These are phyloP conservation scores for Xenus cinereus DNA, from an alignment of 2,113 vertebrate species.

Conservation along the genomic window DNA sequence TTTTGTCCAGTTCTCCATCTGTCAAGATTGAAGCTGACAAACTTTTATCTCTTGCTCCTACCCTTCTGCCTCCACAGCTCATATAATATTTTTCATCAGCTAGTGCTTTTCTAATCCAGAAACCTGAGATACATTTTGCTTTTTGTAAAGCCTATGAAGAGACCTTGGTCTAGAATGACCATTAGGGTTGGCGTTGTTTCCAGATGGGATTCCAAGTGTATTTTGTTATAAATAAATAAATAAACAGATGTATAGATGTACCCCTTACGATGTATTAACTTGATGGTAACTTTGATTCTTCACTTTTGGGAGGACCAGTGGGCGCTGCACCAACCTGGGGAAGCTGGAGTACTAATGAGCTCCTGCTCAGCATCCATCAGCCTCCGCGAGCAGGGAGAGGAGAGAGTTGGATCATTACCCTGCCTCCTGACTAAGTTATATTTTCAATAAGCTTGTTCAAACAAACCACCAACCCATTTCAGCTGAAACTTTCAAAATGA, in stretches of 20 bases:
- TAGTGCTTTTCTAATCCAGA: not conserved
- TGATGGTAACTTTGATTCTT: not conserved
- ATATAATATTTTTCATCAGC: not conserved
- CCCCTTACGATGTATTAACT: not conserved
- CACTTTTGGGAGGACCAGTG: not conserved
- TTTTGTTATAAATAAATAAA: not conserved
- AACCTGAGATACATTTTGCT: not conserved
- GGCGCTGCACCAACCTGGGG: not conserved
- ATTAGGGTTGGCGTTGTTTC: not conserved
- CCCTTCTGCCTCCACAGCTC: not conserved
- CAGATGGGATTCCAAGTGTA: not conserved
- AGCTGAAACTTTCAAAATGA: not conserved
- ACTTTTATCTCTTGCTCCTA: not conserved
- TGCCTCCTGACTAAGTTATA: not conserved
- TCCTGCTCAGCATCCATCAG: not conserved
- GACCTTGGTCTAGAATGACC: not conserved
- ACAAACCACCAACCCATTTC: not conserved
- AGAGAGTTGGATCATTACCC: not conserved
- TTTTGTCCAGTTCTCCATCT: not conserved
- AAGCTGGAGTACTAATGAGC: not conserved
- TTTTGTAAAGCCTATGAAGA: not conserved
- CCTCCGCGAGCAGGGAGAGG: not conserved
- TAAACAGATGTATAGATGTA: not conserved
- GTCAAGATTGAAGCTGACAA: not conserved
- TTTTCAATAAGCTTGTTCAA: constrained; percentile 9